phyloP scores from a whole-genome alignment of 2,797 vertebrate species.

The Enteromius thamalakanensis region DNA sequence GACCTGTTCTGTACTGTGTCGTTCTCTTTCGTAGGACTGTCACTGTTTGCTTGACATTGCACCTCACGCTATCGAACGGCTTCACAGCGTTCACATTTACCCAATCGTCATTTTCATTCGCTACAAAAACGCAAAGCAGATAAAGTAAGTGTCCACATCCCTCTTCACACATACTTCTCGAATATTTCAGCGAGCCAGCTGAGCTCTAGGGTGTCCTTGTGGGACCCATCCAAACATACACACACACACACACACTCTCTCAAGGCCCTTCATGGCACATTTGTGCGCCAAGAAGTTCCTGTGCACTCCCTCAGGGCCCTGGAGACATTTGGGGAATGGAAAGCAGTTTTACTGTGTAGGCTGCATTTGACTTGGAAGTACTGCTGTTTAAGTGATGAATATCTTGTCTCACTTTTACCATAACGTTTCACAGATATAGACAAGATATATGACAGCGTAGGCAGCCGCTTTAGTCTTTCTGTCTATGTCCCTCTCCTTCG shows the following conservation, averaged over 20 bases:
- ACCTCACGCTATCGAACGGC: constrained; percentile 87
- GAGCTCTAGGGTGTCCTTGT: constrained; percentile 33
- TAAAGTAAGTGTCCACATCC: constrained; percentile 82
- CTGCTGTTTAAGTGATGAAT: constrained; percentile 36
- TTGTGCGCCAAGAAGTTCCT: constrained; percentile 1
- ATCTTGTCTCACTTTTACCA: neutral
- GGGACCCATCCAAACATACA: neutral
- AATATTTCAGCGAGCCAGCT: neutral
- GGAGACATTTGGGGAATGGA: constrained; percentile 25
- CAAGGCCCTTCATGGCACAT: constrained; percentile 10
- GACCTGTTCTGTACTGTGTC: constrained; percentile 49
- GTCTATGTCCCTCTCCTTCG: neutral
- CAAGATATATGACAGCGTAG: constrained; percentile 12
- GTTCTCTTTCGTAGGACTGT: constrained; percentile 77
- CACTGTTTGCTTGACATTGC: constrained; percentile 90
- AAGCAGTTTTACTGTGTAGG: constrained; percentile 11
- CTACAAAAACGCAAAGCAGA: constrained; percentile 91
- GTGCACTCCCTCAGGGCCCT: neutral
- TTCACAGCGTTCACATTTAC: constrained; percentile 89
- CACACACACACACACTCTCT: neutral
- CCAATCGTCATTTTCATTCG: constrained; percentile 90
- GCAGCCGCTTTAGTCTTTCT: constrained; percentile 22
- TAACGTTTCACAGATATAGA: constrained; percentile 8
- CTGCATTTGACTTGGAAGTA: constrained; percentile 18
- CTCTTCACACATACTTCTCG: constrained; percentile 21